These are phyloP conservation scores for Latheticus oryzae DNA, from an alignment of 2,888 invertebrate genomes.

Conservation along the genomic window DNA sequence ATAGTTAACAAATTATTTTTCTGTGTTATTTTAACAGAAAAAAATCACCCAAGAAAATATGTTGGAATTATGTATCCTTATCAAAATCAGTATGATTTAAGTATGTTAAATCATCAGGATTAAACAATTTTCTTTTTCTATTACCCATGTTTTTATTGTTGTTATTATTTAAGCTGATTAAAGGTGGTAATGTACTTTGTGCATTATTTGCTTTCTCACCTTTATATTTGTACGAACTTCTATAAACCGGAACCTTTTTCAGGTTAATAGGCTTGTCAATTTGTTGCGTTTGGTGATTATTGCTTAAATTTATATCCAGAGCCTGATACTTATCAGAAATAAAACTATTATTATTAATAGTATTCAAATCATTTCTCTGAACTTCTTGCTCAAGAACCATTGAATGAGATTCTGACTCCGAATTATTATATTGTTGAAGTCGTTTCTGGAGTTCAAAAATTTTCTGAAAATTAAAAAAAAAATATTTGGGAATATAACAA, in stretches of 20 bases:
- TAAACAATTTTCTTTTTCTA: conserved; percentile 18
- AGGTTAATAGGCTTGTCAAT: conserved; percentile 1
- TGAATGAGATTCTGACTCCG: neutral
- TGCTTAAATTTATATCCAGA: conserved; percentile 4
- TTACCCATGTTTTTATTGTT: neutral
- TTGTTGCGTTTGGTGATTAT: too few relatives aligned
- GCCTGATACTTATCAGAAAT: conserved; percentile 11
- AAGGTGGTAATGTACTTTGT: neutral
- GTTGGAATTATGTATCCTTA: neutral
- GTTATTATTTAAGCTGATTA: neutral
- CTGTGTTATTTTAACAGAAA: neutral
- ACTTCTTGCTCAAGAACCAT: neutral
- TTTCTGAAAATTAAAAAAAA: conserved; percentile 3
- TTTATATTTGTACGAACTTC: neutral
- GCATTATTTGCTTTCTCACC: neutral
- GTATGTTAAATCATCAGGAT: conserved; percentile 23
- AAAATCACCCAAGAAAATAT: neutral
- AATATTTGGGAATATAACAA: neutral
- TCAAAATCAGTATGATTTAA: neutral
- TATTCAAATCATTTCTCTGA: neutral
- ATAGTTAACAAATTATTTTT: conserved; percentile 1
- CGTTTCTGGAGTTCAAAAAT: conserved; percentile 4
- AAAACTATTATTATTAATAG: neutral
- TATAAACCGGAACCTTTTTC: conserved; percentile 6
- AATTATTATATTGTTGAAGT: neutral